phyloP scores from a whole-genome alignment of 2,797 vertebrate species.

The Schizothorax lantsangensis region DNA sequence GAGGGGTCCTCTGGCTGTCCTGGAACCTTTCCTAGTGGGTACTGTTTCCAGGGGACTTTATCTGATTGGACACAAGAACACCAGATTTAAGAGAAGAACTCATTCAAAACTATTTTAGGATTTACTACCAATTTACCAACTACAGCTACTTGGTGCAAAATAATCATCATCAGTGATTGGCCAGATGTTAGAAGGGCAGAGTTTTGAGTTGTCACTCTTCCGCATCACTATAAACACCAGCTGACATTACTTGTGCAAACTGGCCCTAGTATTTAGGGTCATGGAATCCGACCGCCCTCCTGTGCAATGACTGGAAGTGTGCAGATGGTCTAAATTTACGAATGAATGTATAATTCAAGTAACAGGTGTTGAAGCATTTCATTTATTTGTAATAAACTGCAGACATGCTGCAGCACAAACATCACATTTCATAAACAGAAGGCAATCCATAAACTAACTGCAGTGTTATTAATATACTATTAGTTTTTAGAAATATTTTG shows the following conservation, averaged over 20 bases:
- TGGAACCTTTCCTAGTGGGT: conserved; percentile 88
- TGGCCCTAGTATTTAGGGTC: neutral
- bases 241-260: neutral
- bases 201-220: neutral
- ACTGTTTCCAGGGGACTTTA: conserved; percentile 85
- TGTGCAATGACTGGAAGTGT: neutral
- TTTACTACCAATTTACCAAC: neutral
- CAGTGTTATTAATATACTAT: neutral
- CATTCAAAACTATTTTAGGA: neutral
- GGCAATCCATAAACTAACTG: neutral
- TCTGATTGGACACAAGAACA: conserved; percentile 72
- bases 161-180: neutral
- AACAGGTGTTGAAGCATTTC: neutral
- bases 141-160: neutral
- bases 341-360: neutral
- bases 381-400: neutral
- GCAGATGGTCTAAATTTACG: neutral
- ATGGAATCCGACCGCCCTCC: neutral
- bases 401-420: neutral
- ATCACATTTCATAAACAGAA: neutral
- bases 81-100: neutral
- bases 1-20: conserved; percentile 92
- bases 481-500: neutral
- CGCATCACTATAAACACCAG: neutral
- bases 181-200: neutral